phyloP scores from a whole-genome alignment of 2,888 invertebrate species.

The Eupeodes luniger region DNA sequence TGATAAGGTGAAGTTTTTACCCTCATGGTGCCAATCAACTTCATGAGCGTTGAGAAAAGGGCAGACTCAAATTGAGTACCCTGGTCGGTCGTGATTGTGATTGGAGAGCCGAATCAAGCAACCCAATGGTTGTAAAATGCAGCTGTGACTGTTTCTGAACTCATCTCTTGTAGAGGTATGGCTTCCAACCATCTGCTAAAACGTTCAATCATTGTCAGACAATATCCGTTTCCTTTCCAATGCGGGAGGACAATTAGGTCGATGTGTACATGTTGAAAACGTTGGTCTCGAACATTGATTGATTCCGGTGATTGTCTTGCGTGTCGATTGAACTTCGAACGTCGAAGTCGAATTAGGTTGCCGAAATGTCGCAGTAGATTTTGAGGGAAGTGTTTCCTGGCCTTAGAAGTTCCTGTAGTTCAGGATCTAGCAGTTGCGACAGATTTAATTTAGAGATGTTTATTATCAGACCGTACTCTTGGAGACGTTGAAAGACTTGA shows the following conservation, averaged over 20 bases:
- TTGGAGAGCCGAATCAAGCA: constrained; percentile 54
- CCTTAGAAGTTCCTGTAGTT: constrained; percentile 23
- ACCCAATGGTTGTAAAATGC: constrained; percentile 52
- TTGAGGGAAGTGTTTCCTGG: constrained; percentile 23
- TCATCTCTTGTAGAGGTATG: constrained; percentile 45
- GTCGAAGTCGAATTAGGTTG: constrained; percentile 37
- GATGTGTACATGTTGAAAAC: constrained; percentile 36
- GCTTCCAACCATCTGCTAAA: constrained; percentile 49
- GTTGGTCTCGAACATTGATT: constrained; percentile 50
- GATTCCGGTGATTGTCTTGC: constrained; percentile 58
- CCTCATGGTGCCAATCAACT: constrained; percentile 31
- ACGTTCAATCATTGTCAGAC: constrained; percentile 42
- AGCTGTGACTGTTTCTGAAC: constrained; percentile 51
- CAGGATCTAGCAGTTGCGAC: constrained; percentile 19
- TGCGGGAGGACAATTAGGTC: constrained; percentile 35
- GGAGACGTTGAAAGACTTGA: too few species aligned
- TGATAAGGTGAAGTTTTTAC: constrained; percentile 55
- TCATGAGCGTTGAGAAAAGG: constrained; percentile 39
- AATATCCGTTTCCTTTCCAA: constrained; percentile 24
- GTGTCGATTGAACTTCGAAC: constrained; percentile 72
- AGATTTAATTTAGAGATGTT: constrained; percentile 3
- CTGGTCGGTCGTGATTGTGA: constrained; percentile 58
- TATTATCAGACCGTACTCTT: too few species aligned
- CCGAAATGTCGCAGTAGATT: constrained; percentile 47
- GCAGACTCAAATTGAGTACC: constrained; percentile 61